phyloP scores from a whole-genome alignment of 2,888 invertebrate species.

The Charanyca ferruginea region DNA sequence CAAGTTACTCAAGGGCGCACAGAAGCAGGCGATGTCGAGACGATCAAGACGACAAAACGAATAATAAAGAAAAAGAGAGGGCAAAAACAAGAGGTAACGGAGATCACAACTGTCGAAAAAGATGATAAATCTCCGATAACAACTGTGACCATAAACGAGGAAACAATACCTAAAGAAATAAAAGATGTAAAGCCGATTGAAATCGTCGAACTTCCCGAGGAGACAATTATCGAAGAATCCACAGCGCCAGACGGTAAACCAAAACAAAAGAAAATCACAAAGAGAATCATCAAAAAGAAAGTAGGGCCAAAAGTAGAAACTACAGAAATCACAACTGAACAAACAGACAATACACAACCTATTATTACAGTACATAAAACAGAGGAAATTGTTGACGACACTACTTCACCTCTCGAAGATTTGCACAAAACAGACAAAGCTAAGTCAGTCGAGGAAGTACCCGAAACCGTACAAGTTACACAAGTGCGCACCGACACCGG shows the following conservation, averaged over 20 bases:
- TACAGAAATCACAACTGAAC: constrained; percentile 73
- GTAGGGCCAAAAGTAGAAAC: constrained; percentile 79
- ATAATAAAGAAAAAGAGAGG: constrained; percentile 68
- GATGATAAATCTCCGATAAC: constrained; percentile 61
- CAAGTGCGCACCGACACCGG: constrained; percentile 63
- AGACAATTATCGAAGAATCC: constrained; percentile 7
- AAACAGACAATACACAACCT: constrained; percentile 79
- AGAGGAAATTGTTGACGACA: constrained; percentile 4
- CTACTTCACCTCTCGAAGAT: not conserved
- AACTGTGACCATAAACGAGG: constrained; percentile 50
- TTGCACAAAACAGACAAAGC: not conserved
- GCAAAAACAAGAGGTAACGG: constrained; percentile 73
- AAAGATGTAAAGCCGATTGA: constrained; percentile 55
- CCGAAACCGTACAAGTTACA: constrained; percentile 11
- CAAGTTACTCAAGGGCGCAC: constrained; percentile 70
- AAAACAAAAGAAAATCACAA: constrained; percentile 1
- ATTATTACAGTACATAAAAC: constrained; percentile 15
- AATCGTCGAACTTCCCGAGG: constrained; percentile 71
- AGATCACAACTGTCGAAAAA: constrained; percentile 62
- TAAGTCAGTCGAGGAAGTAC: not conserved
- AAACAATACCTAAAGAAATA: constrained; percentile 12
- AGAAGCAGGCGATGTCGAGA: constrained; percentile 55
- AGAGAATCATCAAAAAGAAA: constrained; percentile 64
- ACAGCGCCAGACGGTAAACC: constrained; percentile 5
- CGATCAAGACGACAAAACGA: constrained; percentile 68